Evolutionary conservation across 2,888 invertebrate genomes (phyloP), one percentile per base, ranked within the genome.

Genomic region (Drosophila eohydei): DNA sequence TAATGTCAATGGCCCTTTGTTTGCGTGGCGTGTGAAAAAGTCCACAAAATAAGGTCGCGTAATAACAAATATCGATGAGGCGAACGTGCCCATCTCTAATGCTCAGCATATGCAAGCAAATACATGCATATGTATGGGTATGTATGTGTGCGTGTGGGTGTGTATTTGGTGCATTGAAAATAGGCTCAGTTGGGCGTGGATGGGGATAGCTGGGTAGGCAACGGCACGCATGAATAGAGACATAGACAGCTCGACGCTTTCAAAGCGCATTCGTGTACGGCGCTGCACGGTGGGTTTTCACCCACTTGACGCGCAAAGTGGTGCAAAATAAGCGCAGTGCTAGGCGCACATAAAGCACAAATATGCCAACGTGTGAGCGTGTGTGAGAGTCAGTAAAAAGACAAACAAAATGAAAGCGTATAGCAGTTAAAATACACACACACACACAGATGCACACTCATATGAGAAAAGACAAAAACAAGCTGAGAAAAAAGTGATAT

Each of bases 221-320:
- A 12, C 50, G 41, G 46, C 61, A 80, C 80, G 78, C 78, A 78
- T 78, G 78, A 78, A 78, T 78, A 68, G 80, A 64, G 63, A 21
- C 64, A 67, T 57, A 73, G 80, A 75, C 71, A 72, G 77, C 68
- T 57, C 61, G 77, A 57, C 77, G 87, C 81, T 83, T 81, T 89
- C 76, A 88, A 79, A 83, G 87, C 79, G 83, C 83, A 78, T 74
- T 81, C 64, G 86, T 58, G 50, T 66, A 21, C 8, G 41, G 30
- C 48, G 12, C 32, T 36, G 66, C 60, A 54, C 56, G 83, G 68
- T 67, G 83, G 68, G 69, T 85, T 88, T 85, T 89, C 88, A 85
- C 82, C 77, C 88, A 89, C 86, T 86, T 86, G 88, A 86, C 88
- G 89, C 80, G 78, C 75, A 86, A 83, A 86, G 89, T 86, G 85